A percentile compares a stretch with the other conserved stretches of the same genome.
These are phyloP conservation scores for Vanessa tameamea DNA, from an alignment of 1,140 invertebrate species.

Conservation along the genomic window DNA sequence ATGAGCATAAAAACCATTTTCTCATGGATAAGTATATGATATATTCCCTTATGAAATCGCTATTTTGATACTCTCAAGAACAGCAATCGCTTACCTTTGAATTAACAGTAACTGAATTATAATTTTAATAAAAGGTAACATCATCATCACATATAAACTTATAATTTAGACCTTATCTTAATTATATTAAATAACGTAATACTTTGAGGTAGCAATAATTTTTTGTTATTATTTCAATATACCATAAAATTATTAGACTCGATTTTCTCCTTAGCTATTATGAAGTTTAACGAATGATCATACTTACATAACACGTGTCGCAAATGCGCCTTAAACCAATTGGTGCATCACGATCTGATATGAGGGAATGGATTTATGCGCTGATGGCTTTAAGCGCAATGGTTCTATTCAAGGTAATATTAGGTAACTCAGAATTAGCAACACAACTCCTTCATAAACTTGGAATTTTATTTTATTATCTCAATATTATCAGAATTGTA, in stretches of 20 bases:
- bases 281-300: conserved; percentile 13
- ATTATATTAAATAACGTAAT: background rate
- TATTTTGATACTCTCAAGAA: too few relatives aligned
- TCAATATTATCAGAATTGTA: too few relatives aligned
- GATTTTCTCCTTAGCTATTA: background rate
- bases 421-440: conserved; percentile 1
- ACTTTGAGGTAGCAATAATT: background rate
- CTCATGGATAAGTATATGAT: too few relatives aligned
- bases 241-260: background rate
- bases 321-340: conserved; percentile 43
- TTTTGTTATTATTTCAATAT: conserved; percentile 1
- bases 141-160: too few relatives aligned
- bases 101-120: too few relatives aligned
- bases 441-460: background rate
- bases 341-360: conserved; percentile 65
- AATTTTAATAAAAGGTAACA: too few relatives aligned
- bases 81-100: too few relatives aligned
- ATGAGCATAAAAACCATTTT: too few relatives aligned
- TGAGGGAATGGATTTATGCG: conserved; percentile 44
- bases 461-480: background rate
- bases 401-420: conserved; percentile 37
- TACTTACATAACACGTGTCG: conserved; percentile 18
- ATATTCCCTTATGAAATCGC: too few relatives aligned
- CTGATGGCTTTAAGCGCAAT: conserved; percentile 42
- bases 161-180: too few relatives aligned